A percentile compares a stretch with the other conserved stretches of the same genome.
Conservation (phyloP, 1,140 invertebrate species). For the Polypedilum vanderplanki region DNA sequence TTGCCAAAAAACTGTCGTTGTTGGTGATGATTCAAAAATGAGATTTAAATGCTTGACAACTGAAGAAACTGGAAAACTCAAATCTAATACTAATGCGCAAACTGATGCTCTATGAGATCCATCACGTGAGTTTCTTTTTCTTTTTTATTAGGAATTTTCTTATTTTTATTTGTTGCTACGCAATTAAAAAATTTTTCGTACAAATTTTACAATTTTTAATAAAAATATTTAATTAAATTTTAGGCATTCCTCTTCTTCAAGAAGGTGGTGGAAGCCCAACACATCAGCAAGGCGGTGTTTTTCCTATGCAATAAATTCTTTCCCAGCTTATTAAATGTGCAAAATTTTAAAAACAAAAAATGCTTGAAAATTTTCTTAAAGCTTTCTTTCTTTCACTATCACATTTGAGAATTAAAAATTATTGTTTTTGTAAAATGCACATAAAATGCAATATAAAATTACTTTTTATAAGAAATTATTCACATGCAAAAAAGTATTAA, state of each 20-base stretch:
- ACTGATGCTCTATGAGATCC: slow-evolving; percentile 77
- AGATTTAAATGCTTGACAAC: slow-evolving; percentile 63
- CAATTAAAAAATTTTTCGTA: too few species aligned
- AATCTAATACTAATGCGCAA: not conserved
- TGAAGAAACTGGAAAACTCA: slow-evolving; percentile 44
- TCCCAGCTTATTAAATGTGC: too few species aligned
- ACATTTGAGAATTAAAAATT: too few species aligned
- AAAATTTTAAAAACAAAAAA: too few species aligned
- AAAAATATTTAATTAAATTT: slow-evolving; percentile 40
- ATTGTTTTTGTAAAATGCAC: too few species aligned
- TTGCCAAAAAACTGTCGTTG: slow-evolving; percentile 76
- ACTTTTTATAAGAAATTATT: too few species aligned
- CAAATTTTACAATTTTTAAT: too few species aligned
- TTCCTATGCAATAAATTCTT: slow-evolving; percentile 48
- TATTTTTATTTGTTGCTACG: too few species aligned
- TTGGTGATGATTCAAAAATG: slow-evolving; percentile 84
- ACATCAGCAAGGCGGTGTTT: slow-evolving; percentile 48
- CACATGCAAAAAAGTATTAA: too few species aligned
- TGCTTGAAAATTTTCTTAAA: too few species aligned
- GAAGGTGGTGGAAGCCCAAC: slow-evolving; percentile 34
- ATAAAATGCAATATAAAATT: too few species aligned
- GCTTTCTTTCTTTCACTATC: too few species aligned
- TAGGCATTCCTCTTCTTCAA: slow-evolving; percentile 84
- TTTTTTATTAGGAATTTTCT: not conserved
- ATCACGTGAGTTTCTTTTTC: slow-evolving; percentile 62